These are phyloP conservation scores for Discoglossus pictus DNA, from an alignment of 2,797 vertebrate genomes.

Conservation along the genomic window DNA sequence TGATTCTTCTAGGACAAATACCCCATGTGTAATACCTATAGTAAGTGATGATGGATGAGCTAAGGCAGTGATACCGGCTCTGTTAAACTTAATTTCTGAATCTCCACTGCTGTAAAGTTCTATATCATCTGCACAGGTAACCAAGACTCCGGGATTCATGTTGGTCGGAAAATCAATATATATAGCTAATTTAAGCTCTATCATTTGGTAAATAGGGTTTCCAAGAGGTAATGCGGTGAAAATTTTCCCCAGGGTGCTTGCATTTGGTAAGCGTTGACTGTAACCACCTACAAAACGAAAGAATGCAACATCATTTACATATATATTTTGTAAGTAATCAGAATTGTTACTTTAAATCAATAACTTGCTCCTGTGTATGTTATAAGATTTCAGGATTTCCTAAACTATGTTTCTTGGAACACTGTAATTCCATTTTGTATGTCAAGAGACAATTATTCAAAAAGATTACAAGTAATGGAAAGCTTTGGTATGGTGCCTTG, in stretches of 20 bases:
- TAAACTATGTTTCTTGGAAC: too few relatives aligned
- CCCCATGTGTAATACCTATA: constrained; percentile 86
- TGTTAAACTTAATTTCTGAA: constrained; percentile 74
- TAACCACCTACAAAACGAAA: constrained; percentile 79
- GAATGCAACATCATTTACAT: too few relatives aligned
- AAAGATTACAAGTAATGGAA: too few relatives aligned
- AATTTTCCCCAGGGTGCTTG: constrained; percentile 92
- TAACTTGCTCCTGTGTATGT: too few relatives aligned
- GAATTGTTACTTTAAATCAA: too few relatives aligned
- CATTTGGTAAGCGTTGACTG: constrained; percentile 90
- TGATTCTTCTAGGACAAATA: constrained; percentile 82
- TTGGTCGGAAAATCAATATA: constrained; percentile 87
- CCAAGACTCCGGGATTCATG: constrained; percentile 87
- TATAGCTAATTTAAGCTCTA: constrained; percentile 92
- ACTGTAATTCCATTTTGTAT: too few relatives aligned
- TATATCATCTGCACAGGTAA: constrained; percentile 90
- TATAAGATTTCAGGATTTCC: too few relatives aligned
- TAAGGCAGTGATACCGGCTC: constrained; percentile 86
- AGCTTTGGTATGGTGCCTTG: too few relatives aligned
- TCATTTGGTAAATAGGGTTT: constrained; percentile 86
- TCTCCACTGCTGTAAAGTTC: constrained; percentile 80
- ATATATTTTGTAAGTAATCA: too few relatives aligned
- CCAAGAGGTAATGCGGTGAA: constrained; percentile 89
- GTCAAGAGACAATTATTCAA: too few relatives aligned
- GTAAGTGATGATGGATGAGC: constrained; percentile 86